Conservation (phyloP, 1,140 invertebrate genomes). For the Glomeris maerens region DNA sequence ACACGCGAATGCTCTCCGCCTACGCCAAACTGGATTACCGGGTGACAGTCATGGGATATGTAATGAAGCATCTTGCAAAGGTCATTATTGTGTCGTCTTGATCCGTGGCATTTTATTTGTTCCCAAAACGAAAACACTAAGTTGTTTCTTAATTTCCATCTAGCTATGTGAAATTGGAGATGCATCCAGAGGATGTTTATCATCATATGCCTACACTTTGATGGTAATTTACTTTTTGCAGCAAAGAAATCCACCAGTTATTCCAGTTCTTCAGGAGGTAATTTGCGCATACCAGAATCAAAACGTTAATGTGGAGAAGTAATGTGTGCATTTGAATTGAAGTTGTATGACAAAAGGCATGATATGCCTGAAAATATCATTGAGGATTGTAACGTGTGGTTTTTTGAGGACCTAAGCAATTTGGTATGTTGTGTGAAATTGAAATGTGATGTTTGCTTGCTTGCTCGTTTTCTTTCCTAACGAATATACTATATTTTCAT, state of each 20-base stretch:
- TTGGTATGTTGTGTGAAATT: slow-evolving; percentile 20
- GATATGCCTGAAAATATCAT: slow-evolving; percentile 24
- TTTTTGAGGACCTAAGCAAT: slow-evolving; percentile 28
- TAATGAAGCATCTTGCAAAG: slow-evolving; percentile 44
- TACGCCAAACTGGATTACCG: slow-evolving; percentile 41
- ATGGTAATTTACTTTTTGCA: slow-evolving; percentile 47
- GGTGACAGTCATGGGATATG: slow-evolving; percentile 40
- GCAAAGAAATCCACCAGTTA: slow-evolving; percentile 40
- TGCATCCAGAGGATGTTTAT: slow-evolving; percentile 45
- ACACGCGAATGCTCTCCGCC: slow-evolving; percentile 38
- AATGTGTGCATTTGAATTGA: slow-evolving; percentile 10
- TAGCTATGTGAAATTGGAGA: slow-evolving; percentile 44
- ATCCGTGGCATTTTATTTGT: not conserved
- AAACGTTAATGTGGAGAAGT: not conserved
- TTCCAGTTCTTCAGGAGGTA: slow-evolving; percentile 47
- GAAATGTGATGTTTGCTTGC: not conserved
- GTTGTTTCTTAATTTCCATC: slow-evolving; percentile 12
- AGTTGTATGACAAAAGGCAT: slow-evolving; percentile 18
- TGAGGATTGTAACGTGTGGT: slow-evolving; percentile 40
- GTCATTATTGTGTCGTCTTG: slow-evolving; percentile 20
- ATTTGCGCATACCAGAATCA: not conserved
- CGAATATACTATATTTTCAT: slow-evolving; percentile 23
- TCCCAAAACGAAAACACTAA: too few relatives aligned
- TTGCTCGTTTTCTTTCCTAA: not conserved
- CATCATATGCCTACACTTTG: slow-evolving; percentile 47